phyloP scores from a whole-genome alignment of 2,888 invertebrate genomes.

The Drosophila maculinotata region DNA sequence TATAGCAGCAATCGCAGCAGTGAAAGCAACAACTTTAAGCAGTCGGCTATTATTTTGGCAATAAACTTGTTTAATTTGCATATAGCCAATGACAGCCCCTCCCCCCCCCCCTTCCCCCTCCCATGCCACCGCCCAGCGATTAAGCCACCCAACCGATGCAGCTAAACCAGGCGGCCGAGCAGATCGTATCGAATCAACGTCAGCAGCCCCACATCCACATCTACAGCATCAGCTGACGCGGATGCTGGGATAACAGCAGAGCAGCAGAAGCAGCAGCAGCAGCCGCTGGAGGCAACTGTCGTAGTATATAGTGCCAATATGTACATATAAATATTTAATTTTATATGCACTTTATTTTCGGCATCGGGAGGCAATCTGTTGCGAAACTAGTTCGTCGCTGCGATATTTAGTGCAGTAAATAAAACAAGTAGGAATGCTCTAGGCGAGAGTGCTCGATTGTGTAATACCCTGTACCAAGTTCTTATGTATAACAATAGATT shows the following conservation, averaged over 20 bases:
- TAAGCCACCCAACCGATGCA: constrained; percentile 40
- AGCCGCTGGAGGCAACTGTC: constrained; percentile 33
- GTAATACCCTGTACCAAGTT: constrained; percentile 20
- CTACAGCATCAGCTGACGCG: constrained; percentile 44
- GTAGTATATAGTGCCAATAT: background rate
- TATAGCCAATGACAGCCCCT: constrained; percentile 47
- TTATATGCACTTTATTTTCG: constrained; percentile 75
- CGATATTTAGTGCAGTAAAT: constrained; percentile 73
- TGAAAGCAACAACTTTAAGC: constrained; percentile 46
- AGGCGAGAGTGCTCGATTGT: background rate
- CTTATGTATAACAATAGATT: too few relatives aligned
- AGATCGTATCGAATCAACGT: constrained; percentile 39
- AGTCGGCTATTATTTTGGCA: constrained; percentile 59
- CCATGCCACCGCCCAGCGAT: constrained; percentile 8
- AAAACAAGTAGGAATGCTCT: constrained; percentile 18
- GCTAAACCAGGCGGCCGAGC: background rate
- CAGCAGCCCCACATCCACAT: background rate
- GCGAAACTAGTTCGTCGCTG: constrained; percentile 70
- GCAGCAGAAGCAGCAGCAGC: constrained; percentile 8
- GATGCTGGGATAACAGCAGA: constrained; percentile 67
- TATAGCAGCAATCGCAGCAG: constrained; percentile 31
- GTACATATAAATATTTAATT: constrained; percentile 55
- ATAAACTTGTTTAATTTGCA: constrained; percentile 79
- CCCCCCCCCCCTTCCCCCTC: too few relatives aligned
- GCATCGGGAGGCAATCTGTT: constrained; percentile 53